Evolutionary conservation across 2,113 vertebrate genomes (phyloP), one percentile per base, ranked within the genome.

Genomic region (Dicaeum eximium): DNA sequence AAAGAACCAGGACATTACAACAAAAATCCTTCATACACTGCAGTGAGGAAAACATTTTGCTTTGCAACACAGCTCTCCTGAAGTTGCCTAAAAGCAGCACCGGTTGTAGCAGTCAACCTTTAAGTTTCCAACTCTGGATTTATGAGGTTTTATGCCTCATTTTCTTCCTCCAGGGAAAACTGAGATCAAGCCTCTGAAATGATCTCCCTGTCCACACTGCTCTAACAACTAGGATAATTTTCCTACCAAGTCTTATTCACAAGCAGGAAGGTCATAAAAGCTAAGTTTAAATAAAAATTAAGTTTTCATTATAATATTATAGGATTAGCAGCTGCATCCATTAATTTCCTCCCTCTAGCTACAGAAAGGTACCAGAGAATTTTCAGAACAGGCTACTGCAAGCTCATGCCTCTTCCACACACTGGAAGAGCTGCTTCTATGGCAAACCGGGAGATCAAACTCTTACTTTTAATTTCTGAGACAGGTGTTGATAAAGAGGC

Each of bases 321-420:
- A 58, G 45, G 71, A 83, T 80, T 92, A 88, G 27, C 72, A 77
- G 42, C 66, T 90, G 80, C 62, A 88, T 37, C 67, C 62, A 77
- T 87, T 87, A 65, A 86, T 65, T 92, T 73, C 50, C 67, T 80
- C 82, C 92, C 86, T 94, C 69, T 67, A 88, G 67, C 86, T 92
- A 92, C 51, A 82, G 47, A 67, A 65, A 70, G 23, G 38, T 66
- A 94, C 17, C 65, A 71, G 75, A 97, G 24, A 86, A 78, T 93
- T 92, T 88, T 80, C 77, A 91, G 75, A 83, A 86, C 67, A 84
- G 72, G 83, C 72, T 81, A 66, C 79, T 92, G 88, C 88, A 95
- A 83, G 64, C 85, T 84, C 69, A 13, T 30, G 28, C 45, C 71
- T 79, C 69, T 82, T 88, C 56, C 53, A 77, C 5, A 0, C 7